Evolutionary conservation across 2,113 vertebrate genomes (phyloP).

Genomic region (Zosterops lateralis): DNA sequence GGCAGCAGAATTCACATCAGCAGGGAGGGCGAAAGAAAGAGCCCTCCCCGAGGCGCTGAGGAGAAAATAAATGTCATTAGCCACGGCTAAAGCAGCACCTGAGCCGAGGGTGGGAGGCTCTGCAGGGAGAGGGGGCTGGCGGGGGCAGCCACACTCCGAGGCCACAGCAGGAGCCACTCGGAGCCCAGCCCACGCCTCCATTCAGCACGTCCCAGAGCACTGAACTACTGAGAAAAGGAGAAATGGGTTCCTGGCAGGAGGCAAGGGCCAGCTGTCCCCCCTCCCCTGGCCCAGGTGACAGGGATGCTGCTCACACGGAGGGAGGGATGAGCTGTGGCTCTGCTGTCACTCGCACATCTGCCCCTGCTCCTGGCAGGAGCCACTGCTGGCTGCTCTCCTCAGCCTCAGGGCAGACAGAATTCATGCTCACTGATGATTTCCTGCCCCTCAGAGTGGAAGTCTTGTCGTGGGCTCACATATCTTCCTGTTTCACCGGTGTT

Average conservation of each 20-base stretch:
- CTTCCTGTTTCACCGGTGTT: not conserved
- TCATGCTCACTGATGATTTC: not conserved
- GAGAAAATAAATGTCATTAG: not conserved
- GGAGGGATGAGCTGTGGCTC: not conserved
- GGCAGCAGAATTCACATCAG: not conserved
- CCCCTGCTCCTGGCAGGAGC: not conserved
- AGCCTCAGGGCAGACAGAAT: not conserved
- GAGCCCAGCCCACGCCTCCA: not conserved
- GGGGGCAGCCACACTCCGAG: not conserved
- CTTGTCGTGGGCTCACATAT: rapidly evolving
- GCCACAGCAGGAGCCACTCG: not conserved
- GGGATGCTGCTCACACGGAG: not conserved
- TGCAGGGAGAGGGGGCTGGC: not conserved
- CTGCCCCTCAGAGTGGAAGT: not conserved
- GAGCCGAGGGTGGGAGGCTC: not conserved
- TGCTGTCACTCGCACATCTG: not conserved
- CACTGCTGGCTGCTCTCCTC: not conserved
- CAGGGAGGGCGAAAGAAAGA: not conserved
- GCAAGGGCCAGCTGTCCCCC: not conserved
- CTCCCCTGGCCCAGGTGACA: not conserved
- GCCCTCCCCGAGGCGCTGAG: not conserved
- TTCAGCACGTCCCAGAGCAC: rapidly evolving
- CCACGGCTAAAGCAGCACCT: not conserved
- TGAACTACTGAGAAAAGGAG: not conserved
- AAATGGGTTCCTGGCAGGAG: not conserved